Evolutionary conservation across 2,888 invertebrate species (phyloP).

Genomic region (Trissonchulus latispiculum): DNA sequence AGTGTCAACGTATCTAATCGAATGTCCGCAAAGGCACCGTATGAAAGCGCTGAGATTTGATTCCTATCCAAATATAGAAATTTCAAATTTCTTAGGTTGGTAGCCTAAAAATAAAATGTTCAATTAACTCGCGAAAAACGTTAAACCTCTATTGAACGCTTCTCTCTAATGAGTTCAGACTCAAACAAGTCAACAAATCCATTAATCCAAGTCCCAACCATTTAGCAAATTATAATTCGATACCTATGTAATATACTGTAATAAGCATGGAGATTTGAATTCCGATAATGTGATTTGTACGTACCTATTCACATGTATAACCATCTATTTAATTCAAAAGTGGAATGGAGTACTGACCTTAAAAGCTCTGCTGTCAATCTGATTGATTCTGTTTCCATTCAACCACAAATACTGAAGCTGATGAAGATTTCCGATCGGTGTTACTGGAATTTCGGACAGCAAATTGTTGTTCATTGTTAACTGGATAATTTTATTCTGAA

Average conservation of each 20-base stretch:
- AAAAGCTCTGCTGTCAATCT: constrained; percentile 33
- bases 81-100: constrained; percentile 36
- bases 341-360: constrained; percentile 32
- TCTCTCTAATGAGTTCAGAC: no score
- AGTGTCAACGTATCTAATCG: constrained; percentile 54
- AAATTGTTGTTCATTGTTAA: constrained; percentile 35
- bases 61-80: constrained; percentile 40
- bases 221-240: no score
- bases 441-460: constrained; percentile 34
- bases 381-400: constrained; percentile 36
- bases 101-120: constrained; percentile 39
- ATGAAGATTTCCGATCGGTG: constrained; percentile 36
- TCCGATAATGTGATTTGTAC: not conserved
- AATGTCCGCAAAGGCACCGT: constrained; percentile 26
- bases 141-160: no score
- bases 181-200: no score
- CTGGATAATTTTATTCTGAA: constrained; percentile 33
- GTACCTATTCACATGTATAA: not conserved
- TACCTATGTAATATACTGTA: no score
- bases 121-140: no score
- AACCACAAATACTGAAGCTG: constrained; percentile 38
- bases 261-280: no score
- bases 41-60: constrained; percentile 27
- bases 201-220: no score
- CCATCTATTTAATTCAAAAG: not conserved